These are phyloP conservation scores for Aselliscus stoliczkanus DNA, from an alignment of 2,797 vertebrate genomes.

Conservation along the genomic window DNA sequence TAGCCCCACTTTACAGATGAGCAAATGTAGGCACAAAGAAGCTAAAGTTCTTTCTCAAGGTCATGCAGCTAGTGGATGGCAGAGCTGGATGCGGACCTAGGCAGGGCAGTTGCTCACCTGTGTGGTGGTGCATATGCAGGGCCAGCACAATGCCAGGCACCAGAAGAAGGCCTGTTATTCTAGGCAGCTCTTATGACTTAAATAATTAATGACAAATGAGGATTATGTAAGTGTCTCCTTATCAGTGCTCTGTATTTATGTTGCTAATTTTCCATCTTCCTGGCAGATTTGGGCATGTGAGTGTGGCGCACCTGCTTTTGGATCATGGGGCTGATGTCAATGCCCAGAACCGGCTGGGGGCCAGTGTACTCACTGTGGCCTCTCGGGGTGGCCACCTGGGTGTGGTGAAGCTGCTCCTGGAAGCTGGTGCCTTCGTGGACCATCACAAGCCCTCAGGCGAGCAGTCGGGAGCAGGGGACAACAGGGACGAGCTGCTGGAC, in stretches of 20 bases:
- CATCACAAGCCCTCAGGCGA: constrained; percentile 86
- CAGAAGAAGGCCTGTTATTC: background rate
- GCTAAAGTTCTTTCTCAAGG: background rate
- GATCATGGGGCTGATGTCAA: constrained; percentile 96
- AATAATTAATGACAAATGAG: background rate
- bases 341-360: constrained; percentile 92
- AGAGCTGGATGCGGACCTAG: background rate
- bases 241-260: background rate
- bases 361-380: constrained; percentile 92
- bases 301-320: constrained; percentile 91
- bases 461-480: constrained; percentile 77
- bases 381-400: constrained; percentile 91
- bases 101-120: background rate
- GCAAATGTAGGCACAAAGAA: background rate
- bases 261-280: constrained; percentile 7
- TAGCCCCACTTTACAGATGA: background rate
- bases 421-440: constrained; percentile 91
- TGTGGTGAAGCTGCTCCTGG: constrained; percentile 91
- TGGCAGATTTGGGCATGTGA: constrained; percentile 91
- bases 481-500: constrained; percentile 86
- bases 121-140: background rate
- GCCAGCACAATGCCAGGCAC: background rate
- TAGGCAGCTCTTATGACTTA: background rate
- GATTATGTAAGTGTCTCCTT: background rate
- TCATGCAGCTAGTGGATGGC: background rate